phyloP scores from a whole-genome alignment of 2,888 invertebrate species.

The Chouioia cunea region DNA sequence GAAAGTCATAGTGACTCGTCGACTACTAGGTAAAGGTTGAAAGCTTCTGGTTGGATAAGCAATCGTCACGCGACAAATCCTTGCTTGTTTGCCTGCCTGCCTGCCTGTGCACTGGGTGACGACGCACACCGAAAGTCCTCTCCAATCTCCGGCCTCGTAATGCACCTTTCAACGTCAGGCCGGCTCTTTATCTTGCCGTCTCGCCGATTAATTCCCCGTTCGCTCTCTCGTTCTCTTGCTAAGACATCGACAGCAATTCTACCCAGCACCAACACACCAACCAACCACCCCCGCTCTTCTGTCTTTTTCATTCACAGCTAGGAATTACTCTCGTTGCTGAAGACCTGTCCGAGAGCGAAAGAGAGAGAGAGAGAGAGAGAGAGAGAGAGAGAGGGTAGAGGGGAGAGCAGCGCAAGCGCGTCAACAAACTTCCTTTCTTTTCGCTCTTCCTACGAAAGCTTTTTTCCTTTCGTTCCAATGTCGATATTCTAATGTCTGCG shows the following conservation, averaged over 20 bases:
- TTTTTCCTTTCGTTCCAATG: background rate
- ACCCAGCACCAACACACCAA: conserved; percentile 52
- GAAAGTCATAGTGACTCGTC: background rate
- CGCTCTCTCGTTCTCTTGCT: conserved; percentile 9
- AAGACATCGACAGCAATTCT: conserved; percentile 51
- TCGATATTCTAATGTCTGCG: conserved; percentile 15
- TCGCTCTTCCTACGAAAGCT: too few relatives aligned
- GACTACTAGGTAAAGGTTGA: conserved; percentile 5
- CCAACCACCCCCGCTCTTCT: conserved; percentile 41
- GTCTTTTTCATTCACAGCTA: conserved; percentile 51
- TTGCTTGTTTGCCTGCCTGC: too few relatives aligned
- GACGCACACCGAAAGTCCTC: conserved; percentile 50
- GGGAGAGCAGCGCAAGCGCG: background rate
- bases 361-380: background rate
- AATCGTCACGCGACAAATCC: conserved; percentile 38
- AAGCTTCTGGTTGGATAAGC: conserved; percentile 34
- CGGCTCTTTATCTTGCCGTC: conserved; percentile 56
- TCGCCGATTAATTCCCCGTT: conserved; percentile 56
- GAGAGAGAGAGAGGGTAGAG: background rate
- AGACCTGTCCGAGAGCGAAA: background rate
- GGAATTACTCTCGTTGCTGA: conserved; percentile 30
- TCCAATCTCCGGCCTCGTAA: conserved; percentile 58
- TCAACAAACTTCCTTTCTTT: conserved; percentile 18
- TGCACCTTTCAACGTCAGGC: conserved; percentile 61
- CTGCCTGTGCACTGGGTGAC: background rate